Evolutionary conservation across 2,113 vertebrate species (phyloP), one percentile per base, ranked within the genome.

Genomic region (Solea senegalensis): DNA sequence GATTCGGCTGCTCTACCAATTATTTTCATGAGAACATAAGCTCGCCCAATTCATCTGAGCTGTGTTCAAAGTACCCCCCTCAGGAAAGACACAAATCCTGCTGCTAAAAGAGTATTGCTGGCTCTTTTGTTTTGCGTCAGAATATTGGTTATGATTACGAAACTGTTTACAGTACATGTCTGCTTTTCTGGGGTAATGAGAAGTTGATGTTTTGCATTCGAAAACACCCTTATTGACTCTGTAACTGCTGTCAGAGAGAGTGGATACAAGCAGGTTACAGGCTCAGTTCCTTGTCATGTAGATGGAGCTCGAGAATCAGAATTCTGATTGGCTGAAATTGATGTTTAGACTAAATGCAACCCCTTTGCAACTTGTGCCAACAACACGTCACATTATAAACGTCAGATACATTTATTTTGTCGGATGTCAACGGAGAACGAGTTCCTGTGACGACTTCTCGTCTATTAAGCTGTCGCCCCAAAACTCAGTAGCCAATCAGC

Each of bases 11-110:
- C 79, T 84, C 64, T 64, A 75, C 85, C 85, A 85, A 87, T 89
- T 87, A 84, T 87, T 89, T 84, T 85, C 85, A 87, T 89, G 87
- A 87, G 87, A 89, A 87, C 87, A 87, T 87, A 81, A 87, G 78
- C 77, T 84, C 50, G n/a, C 77, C 73, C 79, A 76, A 88, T 84
- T 82, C 81, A 84, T 78, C 73, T 72, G 72, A 49, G 78, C 78
- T 39, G 12, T 15, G 61, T 81, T 88, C 82, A 88, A 82, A 88
- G 76, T 62, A 4, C 64, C 72, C 75, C 80, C 85, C 82, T 55
- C 69, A 63, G 82, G 85, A 85, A 87, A 85, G 83, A 81, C 84
- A 73, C 21, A 65, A 82, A 85, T 83, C 82, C 75, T 58, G 78
- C 78, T 73, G 87, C 76, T 87, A 65, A 83, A 80, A 79, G 74